Base-by-base conservation (phyloP, 2,797 vertebrate genomes). In the Paguma larvata region DNA sequence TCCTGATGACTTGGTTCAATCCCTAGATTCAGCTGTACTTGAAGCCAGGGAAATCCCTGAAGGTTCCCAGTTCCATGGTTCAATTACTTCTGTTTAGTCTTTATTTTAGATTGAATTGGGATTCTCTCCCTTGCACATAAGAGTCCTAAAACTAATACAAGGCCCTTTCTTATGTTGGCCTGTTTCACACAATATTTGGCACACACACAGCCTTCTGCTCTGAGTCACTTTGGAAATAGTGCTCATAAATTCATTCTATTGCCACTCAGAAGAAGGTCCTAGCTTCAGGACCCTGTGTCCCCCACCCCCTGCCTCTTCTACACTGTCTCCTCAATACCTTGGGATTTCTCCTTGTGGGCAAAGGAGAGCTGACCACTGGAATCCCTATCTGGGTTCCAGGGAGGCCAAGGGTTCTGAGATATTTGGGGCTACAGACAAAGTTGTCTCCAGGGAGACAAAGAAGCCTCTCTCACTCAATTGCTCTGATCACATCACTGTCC, bases 1-100 rank as follows among this genome's bases (percentile, higher is more conserved):
- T 53, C 38, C 59, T 70, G 30, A 92, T 62, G 32, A 51, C 13
- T 75, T 95, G 68, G 34, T 12, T 91, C 93, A 91, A 95, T 21
- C 70, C 62, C 65, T 72, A 23, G 84, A 95, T 62, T 87, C 38
- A 86, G 63, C 68, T 8, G 25, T 79, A 19, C 53, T 78, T 90
- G 44, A 84, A 94, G 32, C 34, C 38, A 73, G 19, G n/a, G 41
- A 1, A 21, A 13, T 77, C 18, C 18, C 77, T 93, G 8, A 62
- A 85, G 34, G 34, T 73, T 68, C 10, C 18, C 44, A 65, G 38
- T 84, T 34, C 51, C 27, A 67, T 65, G 7, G n/a, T 21, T 63
- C 38, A 93, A 25, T 75, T 51, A 51, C 51, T 85, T 77, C 38
- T 94, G 48, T 63, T 92, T 93, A 32, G 65, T 67, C 19, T 77